Conservation (phyloP, 1,140 invertebrate species). For the Hycleus phaleratus region DNA sequence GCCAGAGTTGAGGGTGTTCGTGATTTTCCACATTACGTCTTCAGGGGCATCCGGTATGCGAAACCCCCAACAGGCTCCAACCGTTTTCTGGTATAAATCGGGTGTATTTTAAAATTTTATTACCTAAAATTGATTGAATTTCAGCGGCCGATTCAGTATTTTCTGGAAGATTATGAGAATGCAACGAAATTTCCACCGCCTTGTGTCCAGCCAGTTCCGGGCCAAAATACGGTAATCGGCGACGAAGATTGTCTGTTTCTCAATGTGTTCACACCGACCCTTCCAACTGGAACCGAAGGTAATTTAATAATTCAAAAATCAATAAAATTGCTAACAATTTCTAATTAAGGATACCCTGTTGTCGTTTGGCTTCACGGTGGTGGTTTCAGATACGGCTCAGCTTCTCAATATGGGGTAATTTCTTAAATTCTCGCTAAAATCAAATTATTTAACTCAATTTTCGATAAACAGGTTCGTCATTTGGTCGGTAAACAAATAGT, state of each 20-base stretch:
- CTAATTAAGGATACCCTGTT: slow-evolving; percentile 45
- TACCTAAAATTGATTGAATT: not conserved
- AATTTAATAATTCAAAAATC: not conserved
- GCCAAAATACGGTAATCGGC: slow-evolving; percentile 41
- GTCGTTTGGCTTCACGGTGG: slow-evolving; percentile 58
- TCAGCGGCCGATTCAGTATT: slow-evolving; percentile 44
- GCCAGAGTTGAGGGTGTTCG: slow-evolving; percentile 46
- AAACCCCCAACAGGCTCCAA: slow-evolving; percentile 55
- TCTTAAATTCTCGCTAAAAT: no score
- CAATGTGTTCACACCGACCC: slow-evolving; percentile 68
- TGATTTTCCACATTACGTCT: slow-evolving; percentile 48
- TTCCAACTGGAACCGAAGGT: slow-evolving; percentile 46
- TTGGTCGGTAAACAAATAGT: slow-evolving; percentile 58
- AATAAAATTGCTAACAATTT: not conserved
- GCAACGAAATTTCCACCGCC: slow-evolving; percentile 46
- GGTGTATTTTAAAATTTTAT: not conserved
- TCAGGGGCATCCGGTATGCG: slow-evolving; percentile 65
- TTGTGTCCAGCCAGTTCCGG: slow-evolving; percentile 49
- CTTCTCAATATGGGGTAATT: slow-evolving; percentile 51
- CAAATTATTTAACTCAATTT: no score
- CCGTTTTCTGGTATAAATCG: slow-evolving; percentile 52
- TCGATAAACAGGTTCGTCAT: slow-evolving; percentile 38
- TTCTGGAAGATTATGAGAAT: slow-evolving; percentile 47
- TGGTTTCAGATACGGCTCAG: slow-evolving; percentile 55
- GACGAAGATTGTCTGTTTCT: slow-evolving; percentile 74